Conservation (phyloP, 2,113 vertebrate species). For the Todiramphus saurophagus region DNA sequence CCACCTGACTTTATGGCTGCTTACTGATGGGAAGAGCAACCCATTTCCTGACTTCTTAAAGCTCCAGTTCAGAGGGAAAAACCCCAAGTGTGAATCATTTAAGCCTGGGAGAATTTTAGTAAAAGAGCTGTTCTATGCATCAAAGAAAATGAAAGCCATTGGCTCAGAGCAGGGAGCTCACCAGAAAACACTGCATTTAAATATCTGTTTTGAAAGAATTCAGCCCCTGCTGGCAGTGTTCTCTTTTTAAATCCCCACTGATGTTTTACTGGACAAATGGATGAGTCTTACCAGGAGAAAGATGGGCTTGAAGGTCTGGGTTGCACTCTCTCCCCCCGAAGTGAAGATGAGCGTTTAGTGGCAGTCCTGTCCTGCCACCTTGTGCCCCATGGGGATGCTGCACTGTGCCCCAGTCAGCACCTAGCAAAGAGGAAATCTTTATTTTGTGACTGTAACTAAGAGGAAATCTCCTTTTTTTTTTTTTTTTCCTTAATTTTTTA, state of each 20-base stretch:
- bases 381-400: background rate
- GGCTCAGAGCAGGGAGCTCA: background rate
- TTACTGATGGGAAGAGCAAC: background rate
- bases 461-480: background rate
- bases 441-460: background rate
- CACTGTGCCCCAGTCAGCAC: background rate
- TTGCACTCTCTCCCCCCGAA: no score
- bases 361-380: background rate
- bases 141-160: background rate
- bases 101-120: background rate
- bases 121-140: background rate
- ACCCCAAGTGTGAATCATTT: background rate
- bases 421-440: background rate
- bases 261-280: background rate
- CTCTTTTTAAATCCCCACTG: background rate
- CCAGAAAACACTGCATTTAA: background rate
- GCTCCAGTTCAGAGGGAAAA: conserved; percentile 1
- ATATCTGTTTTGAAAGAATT: background rate
- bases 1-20: background rate
- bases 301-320: background rate
- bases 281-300: background rate
- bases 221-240: background rate
- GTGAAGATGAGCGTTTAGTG: no score
- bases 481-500: background rate
- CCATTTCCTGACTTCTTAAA: background rate